These are phyloP conservation scores for Drosophila hydei DNA, from an alignment of 1,140 invertebrate species.

Conservation along the genomic window DNA sequence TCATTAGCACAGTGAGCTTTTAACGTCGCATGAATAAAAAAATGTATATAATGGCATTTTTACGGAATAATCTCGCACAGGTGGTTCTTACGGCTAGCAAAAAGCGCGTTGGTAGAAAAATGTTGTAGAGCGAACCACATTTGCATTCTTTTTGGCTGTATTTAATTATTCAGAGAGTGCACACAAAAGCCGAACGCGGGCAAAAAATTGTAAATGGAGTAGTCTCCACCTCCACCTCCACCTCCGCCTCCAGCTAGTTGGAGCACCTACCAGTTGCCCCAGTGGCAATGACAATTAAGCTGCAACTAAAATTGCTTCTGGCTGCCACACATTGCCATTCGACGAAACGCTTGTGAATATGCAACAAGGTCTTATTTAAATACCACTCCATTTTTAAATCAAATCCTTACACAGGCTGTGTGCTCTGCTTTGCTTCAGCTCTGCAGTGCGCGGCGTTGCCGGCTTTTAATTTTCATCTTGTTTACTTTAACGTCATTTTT, in stretches of 20 bases:
- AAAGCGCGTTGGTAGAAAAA: slow-evolving; percentile 3
- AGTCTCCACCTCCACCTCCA: background rate
- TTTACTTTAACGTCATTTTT: slow-evolving; percentile 83
- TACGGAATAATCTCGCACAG: slow-evolving; percentile 31
- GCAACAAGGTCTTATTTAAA: slow-evolving; percentile 82
- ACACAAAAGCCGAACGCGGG: slow-evolving; percentile 55
- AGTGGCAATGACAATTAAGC: slow-evolving; percentile 70
- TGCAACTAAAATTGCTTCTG: slow-evolving; percentile 75
- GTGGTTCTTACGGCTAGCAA: slow-evolving; percentile 16
- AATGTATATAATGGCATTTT: slow-evolving; percentile 38
- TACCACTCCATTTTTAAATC: slow-evolving; percentile 82
- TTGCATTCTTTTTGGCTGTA: slow-evolving; percentile 77
- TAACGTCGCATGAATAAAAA: slow-evolving; percentile 2
- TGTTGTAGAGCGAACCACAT: slow-evolving; percentile 40
- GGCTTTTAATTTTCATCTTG: slow-evolving; percentile 82
- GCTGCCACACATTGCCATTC: slow-evolving; percentile 17
- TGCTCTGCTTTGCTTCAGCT: slow-evolving; percentile 10
- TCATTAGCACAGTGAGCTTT: slow-evolving; percentile 17
- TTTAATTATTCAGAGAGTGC: slow-evolving; percentile 77
- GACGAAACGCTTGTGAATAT: slow-evolving; percentile 62
- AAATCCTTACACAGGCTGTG: slow-evolving; percentile 64
- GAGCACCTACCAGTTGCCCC: background rate
- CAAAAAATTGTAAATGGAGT: slow-evolving; percentile 11
- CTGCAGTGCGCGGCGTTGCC: slow-evolving; percentile 17
- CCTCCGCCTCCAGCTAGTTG: background rate